Evolutionary conservation across 30 jellyfish, hydroid and myxozoan genomes (phyloP), one percentile per base, ranked within the genome.

Genomic region (Cassiopea xamachana): DNA sequence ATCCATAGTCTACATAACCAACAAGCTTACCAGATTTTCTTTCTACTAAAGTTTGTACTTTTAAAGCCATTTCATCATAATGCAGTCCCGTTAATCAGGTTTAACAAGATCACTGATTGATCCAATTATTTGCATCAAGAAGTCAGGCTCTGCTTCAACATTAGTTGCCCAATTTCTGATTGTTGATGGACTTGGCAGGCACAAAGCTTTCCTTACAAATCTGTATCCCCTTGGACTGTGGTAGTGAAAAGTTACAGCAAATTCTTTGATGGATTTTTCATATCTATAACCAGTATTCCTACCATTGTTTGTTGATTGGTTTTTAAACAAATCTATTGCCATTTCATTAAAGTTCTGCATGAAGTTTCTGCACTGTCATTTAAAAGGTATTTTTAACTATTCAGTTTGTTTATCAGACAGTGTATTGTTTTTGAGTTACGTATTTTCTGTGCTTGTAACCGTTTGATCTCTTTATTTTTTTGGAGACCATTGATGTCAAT

Each of bases 101-200:
- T 44, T 44, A 10, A 73, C 59, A 73, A 73, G 62, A 73, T 73
- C 64, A 4, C 4, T 51, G 64, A 69, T 3, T 69, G 78, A 16
- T n/a, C 48, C 14, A 2, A 69, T 69, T 5, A 73, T 59, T 10
- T 73, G 51, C 82, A 73, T 18, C 59, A 83, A 46, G 75, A 85
- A 85, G 19, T 90, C 89, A 71, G 88, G 93, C 55, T 85, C 88
- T 17, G 72, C 60, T n/a, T 85, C 62, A 45, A 85, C 73, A 62
- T 73, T 85, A 8, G 78, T 55, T 48, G 90, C 90, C 93, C 93
- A 85, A 45, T 50, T 12, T 16, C 93, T 39, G 9, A 85, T 18
- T 17, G 93, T 85, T 13, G 93, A 44, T 72, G 88, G 93, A 46
- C 73, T 44, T 18, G 93, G 88, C 45, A 85, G 64, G 49, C 73